Evolutionary conservation across 1,140 invertebrate genomes (phyloP).

Genomic region (Anastrepha ludens): DNA sequence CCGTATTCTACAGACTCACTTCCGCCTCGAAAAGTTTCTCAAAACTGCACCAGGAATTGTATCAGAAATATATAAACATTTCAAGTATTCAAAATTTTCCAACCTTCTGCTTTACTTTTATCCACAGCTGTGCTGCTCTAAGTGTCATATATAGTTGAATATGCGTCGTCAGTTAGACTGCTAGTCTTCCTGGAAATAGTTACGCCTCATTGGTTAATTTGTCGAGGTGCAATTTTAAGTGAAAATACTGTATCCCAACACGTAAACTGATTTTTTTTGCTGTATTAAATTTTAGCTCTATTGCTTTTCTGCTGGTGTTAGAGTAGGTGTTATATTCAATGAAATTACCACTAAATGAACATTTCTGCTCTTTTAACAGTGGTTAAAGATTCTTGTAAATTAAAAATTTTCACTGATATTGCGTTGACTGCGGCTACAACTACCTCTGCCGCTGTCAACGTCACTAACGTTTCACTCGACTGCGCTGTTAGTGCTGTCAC

Average conservation of each 20-base stretch:
- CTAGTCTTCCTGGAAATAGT: too few species aligned
- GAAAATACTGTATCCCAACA: neutral
- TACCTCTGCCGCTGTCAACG: constrained; percentile 6
- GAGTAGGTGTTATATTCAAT: neutral
- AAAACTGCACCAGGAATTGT: neutral
- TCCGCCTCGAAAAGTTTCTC: neutral
- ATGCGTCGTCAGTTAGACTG: too few species aligned
- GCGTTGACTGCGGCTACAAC: neutral
- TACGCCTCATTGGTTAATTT: too few species aligned
- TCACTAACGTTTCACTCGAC: neutral
- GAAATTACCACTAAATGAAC: neutral
- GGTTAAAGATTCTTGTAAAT: neutral
- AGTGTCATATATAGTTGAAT: neutral
- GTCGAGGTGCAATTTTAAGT: neutral
- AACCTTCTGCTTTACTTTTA: neutral
- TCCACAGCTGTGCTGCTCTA: neutral
- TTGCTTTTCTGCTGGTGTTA: constrained; percentile 5
- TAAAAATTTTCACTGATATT: constrained; percentile 42
- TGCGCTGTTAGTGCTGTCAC: constrained; percentile 4
- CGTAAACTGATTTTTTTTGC: neutral
- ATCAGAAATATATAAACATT: neutral
- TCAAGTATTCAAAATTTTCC: neutral
- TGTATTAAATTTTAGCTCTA: neutral
- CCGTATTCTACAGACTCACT: neutral
- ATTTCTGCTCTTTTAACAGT: neutral